These are phyloP conservation scores for Drosophila azteca DNA, from an alignment of 1,140 invertebrate genomes.

Conservation along the genomic window DNA sequence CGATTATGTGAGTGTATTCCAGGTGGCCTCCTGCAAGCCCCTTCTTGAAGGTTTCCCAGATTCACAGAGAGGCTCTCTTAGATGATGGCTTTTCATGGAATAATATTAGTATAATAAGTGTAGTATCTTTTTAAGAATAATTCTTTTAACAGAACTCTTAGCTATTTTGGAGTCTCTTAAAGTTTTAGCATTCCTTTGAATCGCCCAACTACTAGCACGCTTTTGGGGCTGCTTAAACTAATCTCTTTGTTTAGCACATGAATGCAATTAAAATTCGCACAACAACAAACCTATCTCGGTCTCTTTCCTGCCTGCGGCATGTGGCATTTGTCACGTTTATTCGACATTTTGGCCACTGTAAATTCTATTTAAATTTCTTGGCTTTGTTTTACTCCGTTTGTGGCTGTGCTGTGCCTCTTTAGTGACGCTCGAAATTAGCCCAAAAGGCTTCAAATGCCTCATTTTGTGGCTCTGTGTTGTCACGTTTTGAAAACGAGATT, in stretches of 20 bases:
- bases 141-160: not conserved
- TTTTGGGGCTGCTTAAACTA: not conserved
- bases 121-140: too few species aligned
- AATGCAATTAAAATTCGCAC: slow-evolving; percentile 21
- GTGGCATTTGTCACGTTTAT: slow-evolving; percentile 59
- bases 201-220: not conserved
- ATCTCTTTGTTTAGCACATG: not conserved
- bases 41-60: too few species aligned
- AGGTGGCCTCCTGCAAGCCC: not conserved
- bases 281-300: not conserved
- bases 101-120: too few species aligned
- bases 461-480: slow-evolving; percentile 57
- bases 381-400: slow-evolving; percentile 7
- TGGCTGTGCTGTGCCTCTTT: slow-evolving; percentile 27
- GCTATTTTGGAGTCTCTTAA: not conserved
- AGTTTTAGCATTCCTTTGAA: too few species aligned
- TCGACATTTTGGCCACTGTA: slow-evolving; percentile 38
- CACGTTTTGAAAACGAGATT: slow-evolving; percentile 73
- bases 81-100: too few species aligned
- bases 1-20: slow-evolving; percentile 2
- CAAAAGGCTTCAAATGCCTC: slow-evolving; percentile 61
- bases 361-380: slow-evolving; percentile 55
- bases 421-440: slow-evolving; percentile 53
- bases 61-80: too few species aligned
- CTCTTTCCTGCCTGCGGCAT: slow-evolving; percentile 7